Percentiles rank a stretch among this genome's conserved stretches.
These are phyloP conservation scores for Pempheris klunzingeri DNA, from an alignment of 2,797 vertebrate genomes.

Conservation along the genomic window DNA sequence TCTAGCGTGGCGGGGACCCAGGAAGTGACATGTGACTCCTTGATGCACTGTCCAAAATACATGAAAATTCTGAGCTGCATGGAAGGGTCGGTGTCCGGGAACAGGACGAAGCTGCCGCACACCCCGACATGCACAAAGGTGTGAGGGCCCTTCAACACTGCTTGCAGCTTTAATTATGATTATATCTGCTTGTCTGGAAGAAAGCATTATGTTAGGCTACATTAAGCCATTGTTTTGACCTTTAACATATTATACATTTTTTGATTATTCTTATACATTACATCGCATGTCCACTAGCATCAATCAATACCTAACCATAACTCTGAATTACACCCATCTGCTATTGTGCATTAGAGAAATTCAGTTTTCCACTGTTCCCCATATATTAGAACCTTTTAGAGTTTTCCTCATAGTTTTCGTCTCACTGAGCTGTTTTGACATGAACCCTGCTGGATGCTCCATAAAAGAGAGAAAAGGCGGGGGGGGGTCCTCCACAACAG, in stretches of 20 bases:
- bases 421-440: slow-evolving; percentile 30
- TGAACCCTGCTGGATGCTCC: not conserved
- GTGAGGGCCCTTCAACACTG: too few species aligned
- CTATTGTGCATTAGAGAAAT: not conserved
- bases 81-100: too few species aligned
- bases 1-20: too few species aligned
- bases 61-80: too few species aligned
- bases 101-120: too few species aligned
- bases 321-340: not conserved
- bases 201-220: not conserved
- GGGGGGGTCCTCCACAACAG: slow-evolving; percentile 31
- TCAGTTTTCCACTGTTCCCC: not conserved
- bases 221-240: not conserved
- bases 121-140: too few species aligned
- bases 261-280: not conserved
- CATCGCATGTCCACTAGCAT: not conserved
- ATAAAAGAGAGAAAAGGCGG: slow-evolving; percentile 20
- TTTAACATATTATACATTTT: not conserved
- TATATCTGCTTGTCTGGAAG: not conserved
- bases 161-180: not conserved
- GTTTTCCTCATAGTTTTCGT: not conserved
- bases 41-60: too few species aligned
- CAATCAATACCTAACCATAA: too few species aligned
- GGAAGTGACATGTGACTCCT: too few species aligned
- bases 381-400: not conserved